Base-by-base conservation (phyloP, 2,888 invertebrate species). In the Mythimna vitellina region DNA sequence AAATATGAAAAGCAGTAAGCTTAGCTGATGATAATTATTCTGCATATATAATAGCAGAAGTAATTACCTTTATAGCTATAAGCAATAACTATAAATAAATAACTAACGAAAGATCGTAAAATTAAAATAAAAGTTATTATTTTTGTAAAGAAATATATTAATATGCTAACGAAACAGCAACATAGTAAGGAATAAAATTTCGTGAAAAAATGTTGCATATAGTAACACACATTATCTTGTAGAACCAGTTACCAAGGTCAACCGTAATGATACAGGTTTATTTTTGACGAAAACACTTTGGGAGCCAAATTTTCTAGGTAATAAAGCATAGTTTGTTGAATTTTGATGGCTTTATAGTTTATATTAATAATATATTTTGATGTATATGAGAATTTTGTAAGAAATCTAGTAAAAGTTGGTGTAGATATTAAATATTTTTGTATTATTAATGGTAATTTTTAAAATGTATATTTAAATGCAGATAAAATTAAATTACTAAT, bases 251-350 rank as follows among this genome's bases (percentile, higher is more conserved):
- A n/a, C 74, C 82, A 85, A 85, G 84, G 84, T 80, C 86, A 78
- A 46, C 10, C 9, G 70, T 71, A 86, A 76, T 84, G 65, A 81
- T 86, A 82, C 84, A 73, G 69, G 84, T 86, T 84, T 84, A 84
- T 84, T 80, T 84, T 73, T 82, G 84, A 82, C 73, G 42, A 78
- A 82, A 86, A 86, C 76, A 76, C 85, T 86, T 86, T 76, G 29
- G 78, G 66, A 86, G 84, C 82, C 73, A 86, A 86, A 85, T 82
- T 80, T 82, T 84, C 84, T 85, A 86, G 78, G 74, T 76, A 86
- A 85, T 85, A 86, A 85, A 84, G 78, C 84, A 85, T 84, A 78
- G 81, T 76, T 76, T 67, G 77, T 82, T 74, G 80, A 84, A 80
- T 73, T 73, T 74, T 85, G 75, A 82, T 78, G 69, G 72, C 57